Evolutionary conservation across 1,140 invertebrate genomes (phyloP).

Genomic region (Venustaconcha ellipsiformis): DNA sequence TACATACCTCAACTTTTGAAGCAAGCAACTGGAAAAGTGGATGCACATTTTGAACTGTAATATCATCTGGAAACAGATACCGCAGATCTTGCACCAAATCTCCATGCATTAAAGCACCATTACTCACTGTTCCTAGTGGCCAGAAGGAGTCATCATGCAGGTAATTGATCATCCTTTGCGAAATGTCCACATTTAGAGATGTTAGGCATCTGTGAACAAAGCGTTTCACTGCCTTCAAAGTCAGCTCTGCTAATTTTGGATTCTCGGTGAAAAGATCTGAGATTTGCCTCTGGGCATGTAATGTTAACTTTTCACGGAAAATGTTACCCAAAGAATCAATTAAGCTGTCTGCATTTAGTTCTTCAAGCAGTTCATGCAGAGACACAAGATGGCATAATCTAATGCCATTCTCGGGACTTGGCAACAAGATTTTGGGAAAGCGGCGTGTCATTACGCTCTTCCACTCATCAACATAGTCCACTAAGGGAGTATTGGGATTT

Average conservation of each 20-base stretch:
- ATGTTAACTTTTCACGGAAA: constrained; percentile 1
- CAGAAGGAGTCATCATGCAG: constrained; percentile 12
- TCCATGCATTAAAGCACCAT: neutral
- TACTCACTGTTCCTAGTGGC: neutral
- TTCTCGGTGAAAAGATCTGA: neutral
- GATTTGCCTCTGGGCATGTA: constrained; percentile 4
- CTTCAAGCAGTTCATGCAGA: constrained; percentile 21
- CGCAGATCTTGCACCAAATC: neutral
- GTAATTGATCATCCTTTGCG: neutral
- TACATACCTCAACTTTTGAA: too few relatives aligned
- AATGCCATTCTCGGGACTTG: constrained; percentile 5
- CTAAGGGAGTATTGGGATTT: constrained; percentile 6
- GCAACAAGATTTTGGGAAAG: constrained; percentile 11
- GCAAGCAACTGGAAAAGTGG: too few relatives aligned
- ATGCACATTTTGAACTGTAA: constrained; percentile 8
- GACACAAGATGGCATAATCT: constrained; percentile 18
- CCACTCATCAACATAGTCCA: constrained; percentile 1
- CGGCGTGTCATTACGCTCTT: neutral
- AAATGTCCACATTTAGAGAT: neutral
- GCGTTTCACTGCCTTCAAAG: constrained; percentile 12
- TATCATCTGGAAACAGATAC: constrained; percentile 5
- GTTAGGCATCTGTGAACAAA: constrained; percentile 22
- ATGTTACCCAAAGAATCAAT: constrained; percentile 10
- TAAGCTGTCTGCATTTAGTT: constrained; percentile 16
- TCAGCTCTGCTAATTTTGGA: neutral